Evolutionary conservation across 2,113 vertebrate species (phyloP).

Genomic region (Acrocephalus arundinaceus): DNA sequence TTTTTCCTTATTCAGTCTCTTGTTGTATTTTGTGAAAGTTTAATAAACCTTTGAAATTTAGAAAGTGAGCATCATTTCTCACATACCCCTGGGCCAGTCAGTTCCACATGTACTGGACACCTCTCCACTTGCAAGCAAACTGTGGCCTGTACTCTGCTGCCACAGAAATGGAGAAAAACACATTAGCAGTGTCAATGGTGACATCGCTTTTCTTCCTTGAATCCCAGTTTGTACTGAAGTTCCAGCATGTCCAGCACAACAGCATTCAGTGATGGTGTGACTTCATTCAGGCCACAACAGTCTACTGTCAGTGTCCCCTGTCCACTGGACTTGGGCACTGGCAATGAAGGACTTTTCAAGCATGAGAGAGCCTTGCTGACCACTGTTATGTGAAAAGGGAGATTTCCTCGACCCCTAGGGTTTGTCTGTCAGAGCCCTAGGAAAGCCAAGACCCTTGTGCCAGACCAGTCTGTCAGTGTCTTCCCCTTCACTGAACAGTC

Average conservation of each 20-base stretch:
- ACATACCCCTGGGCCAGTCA: not conserved
- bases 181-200: not conserved
- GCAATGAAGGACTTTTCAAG: not conserved
- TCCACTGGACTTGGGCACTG: not conserved
- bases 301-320: not conserved
- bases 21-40: too few relatives aligned
- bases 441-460: not conserved
- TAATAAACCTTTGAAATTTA: too few relatives aligned
- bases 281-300: not conserved
- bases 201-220: not conserved
- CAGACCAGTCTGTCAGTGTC: not conserved
- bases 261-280: not conserved
- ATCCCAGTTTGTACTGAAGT: not conserved
- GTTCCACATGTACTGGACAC: not conserved
- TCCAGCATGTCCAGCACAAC: not conserved
- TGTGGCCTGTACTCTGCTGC: not conserved
- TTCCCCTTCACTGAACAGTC: not conserved
- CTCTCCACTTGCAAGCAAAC: not conserved
- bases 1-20: too few relatives aligned
- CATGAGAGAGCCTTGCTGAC: not conserved
- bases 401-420: not conserved
- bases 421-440: too few relatives aligned
- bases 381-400: not conserved
- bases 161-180: not conserved
- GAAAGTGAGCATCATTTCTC: too few relatives aligned